A percentile compares a stretch with the other conserved stretches of the same genome.
Evolutionary conservation across 2,888 invertebrate genomes (phyloP).

Genomic region (Eucera pruinosa): DNA sequence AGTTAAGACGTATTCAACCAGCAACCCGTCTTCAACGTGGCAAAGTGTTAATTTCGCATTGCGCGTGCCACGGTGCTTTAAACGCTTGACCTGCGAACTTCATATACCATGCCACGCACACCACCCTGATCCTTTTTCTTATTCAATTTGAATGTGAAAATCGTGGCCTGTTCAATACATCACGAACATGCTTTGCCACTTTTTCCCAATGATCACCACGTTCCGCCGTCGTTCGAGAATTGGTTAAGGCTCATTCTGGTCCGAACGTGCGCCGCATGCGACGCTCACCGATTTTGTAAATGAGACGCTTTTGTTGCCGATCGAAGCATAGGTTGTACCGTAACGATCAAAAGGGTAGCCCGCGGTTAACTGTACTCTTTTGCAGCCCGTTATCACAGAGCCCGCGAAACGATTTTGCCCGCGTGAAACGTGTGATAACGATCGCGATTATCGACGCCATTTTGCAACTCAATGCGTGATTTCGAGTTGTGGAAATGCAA

Average conservation of each 20-base stretch:
- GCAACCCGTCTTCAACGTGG: conserved; percentile 1
- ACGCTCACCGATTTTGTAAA: conserved; percentile 58
- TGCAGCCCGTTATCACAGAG: conserved; percentile 47
- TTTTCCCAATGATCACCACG: conserved; percentile 19
- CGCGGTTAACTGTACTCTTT: conserved; percentile 58
- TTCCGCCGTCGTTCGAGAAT: conserved; percentile 12
- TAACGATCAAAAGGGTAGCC: conserved; percentile 38
- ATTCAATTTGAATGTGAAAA: conserved; percentile 59
- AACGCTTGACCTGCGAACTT: conserved; percentile 35
- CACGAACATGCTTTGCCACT: conserved; percentile 6
- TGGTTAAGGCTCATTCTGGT: conserved; percentile 36
- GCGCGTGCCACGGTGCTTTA: conserved; percentile 13
- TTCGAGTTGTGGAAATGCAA: background rate
- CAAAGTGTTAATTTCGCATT: conserved; percentile 38
- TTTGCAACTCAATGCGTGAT: background rate
- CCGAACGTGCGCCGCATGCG: conserved; percentile 54
- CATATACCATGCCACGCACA: background rate
- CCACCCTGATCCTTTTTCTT: conserved; percentile 1
- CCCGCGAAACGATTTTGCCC: conserved; percentile 10
- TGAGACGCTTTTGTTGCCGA: conserved; percentile 56
- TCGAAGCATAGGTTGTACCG: conserved; percentile 43
- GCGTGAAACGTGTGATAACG: conserved; percentile 10
- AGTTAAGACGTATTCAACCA: background rate
- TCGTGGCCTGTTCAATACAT: conserved; percentile 10
- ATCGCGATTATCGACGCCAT: conserved; percentile 7